phyloP scores from a whole-genome alignment of 2,797 vertebrate species.

The Miichthys miiuy region DNA sequence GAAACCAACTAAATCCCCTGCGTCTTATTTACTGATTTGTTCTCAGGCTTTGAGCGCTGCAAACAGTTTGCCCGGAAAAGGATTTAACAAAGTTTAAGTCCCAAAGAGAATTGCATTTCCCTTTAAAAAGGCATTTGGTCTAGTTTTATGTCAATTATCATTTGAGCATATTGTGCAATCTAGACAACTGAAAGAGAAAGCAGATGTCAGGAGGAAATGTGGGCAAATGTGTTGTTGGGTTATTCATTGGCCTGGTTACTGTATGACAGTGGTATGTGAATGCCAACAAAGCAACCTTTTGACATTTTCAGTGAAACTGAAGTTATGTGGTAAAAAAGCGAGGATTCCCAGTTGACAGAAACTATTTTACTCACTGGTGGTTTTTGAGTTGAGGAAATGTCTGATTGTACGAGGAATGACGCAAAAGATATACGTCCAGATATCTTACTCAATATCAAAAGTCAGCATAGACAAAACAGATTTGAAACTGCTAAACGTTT shows the following conservation, averaged over 20 bases:
- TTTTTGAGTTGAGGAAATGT: conserved; percentile 10
- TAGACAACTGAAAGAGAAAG: conserved; percentile 51
- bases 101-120: neutral
- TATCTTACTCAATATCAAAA: neutral
- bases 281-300: neutral
- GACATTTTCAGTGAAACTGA: conserved; percentile 16
- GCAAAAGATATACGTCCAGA: neutral
- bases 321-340: neutral
- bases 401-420: neutral
- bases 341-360: neutral
- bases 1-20: conserved; percentile 7
- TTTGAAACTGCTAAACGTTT: neutral
- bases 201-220: neutral
- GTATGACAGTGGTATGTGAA: neutral
- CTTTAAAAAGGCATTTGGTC: neutral
- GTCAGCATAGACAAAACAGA: neutral
- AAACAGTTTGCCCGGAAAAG: neutral
- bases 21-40: neutral
- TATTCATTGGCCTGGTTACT: conserved; percentile 31
- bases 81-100: neutral
- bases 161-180: neutral
- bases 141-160: conserved; percentile 20
- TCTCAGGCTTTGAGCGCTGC: neutral
- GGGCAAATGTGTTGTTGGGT: neutral
- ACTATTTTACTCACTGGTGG: neutral